Evolutionary conservation across 2,888 invertebrate genomes (phyloP), one percentile per base, ranked within the genome.

Genomic region (Xylota segnis): DNA sequence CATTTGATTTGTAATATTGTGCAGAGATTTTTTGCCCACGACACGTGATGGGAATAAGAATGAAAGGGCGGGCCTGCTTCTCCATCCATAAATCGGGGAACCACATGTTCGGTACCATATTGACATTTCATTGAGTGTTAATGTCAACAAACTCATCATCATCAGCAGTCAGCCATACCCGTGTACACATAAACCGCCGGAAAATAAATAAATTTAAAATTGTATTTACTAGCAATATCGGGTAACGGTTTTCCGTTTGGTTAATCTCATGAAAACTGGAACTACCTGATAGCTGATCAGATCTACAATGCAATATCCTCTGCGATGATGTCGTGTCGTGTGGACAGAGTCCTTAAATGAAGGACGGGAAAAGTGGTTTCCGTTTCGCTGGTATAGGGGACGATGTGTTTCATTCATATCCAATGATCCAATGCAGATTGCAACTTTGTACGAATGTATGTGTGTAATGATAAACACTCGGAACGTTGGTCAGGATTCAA

Each of bases 351-450:
- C 50, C 50, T 59, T 72, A 59, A 72, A 52, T 59, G 47, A 23
- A 52, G 37, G 71, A 2, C 43, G 5, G 79, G 56, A 4, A 29
- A 65, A 37, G 52, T 40, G 45, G 50, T 76, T 76, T 76, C 76
- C 66, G 76, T 45, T 75, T 37, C 16, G 6, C 27, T 58, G 7
- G 2, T 47, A 34, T 10, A 52, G 27, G 16, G 27, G 37, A 23
- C 23, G 37, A 23, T 3, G 23, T 23, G 47, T 59, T 71, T 47
- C 29, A 50, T 50, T 72, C 56, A 58, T 29, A 52, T 66, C 14
- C 65, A 79, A 50, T 79, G 37, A 65, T 32, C 72, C 23, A 58
- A 32, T 63, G 45, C 68, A 70, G 43, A 34, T 16, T 32, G 5
- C 23, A 9, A 29, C 3, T n/a, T 9, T 61, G n/a, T 68, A 81